Base-by-base conservation (phyloP, 1,140 invertebrate genomes). In the Neoseiulus cucumeris region DNA sequence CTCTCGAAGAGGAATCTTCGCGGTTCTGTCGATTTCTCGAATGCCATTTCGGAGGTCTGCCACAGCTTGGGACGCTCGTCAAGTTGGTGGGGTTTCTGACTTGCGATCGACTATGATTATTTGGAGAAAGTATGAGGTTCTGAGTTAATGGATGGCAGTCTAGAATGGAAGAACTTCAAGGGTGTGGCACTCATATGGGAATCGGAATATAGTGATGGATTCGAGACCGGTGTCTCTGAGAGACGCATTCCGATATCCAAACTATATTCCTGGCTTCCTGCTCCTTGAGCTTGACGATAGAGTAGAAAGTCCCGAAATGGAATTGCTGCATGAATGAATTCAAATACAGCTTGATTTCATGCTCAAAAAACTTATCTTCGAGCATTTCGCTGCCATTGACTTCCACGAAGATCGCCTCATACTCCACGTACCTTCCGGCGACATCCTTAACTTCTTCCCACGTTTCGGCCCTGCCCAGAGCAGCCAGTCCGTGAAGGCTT, bases 151-250 rank as follows among this genome's bases (percentile, higher is more conserved):
- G n/a, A n/a, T n/a, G n/a, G n/a, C n/a, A n/a, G n/a, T n/a, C n/a
- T n/a, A n/a, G n/a, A n/a, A n/a, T n/a, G n/a, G n/a, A n/a, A n/a
- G n/a, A n/a, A n/a, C n/a, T n/a, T n/a, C n/a, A n/a, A n/a, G n/a
- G n/a, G n/a, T n/a, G n/a, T n/a, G n/a, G n/a, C n/a, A n/a, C n/a
- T n/a, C n/a, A n/a, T n/a, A n/a, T n/a, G n/a, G n/a, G n/a, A n/a
- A 98, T 98, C 68, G 91, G 92, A 81, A 98, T 98, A 80, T 98
- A 98, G 79, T 97, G 96, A 79, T 98, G 94, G 76, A 98, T 98
- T 77, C 98, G 98, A 70, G 93, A 87, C 69, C 93, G 82, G 78
- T 98, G 94, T 74, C 94, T 89, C 76, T 98, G 94, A 41, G 94
- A 90, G 9, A 98, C 93, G 77, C 95, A 98, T 77, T 98, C 95